Base-by-base conservation (phyloP, 2,113 vertebrate species). In the Heterotis niloticus region DNA sequence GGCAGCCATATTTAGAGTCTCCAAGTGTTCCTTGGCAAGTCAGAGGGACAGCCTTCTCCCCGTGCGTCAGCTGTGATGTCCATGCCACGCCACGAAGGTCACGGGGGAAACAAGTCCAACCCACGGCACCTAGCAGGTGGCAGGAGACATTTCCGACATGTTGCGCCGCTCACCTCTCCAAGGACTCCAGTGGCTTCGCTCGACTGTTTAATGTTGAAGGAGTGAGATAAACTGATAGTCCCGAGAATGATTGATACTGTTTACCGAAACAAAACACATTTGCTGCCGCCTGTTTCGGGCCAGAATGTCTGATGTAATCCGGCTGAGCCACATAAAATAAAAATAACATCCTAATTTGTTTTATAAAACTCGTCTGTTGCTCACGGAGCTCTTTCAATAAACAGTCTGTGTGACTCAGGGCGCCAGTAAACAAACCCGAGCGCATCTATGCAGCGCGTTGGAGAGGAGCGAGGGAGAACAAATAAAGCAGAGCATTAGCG, bases 351-450 rank as follows among this genome's bases (percentile, higher is more conserved):
- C 72, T 81, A 75, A 65, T 78, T 75, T 57, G 44, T 82, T 84
- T 80, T 66, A 72, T 51, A 81, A 78, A 80, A 75, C 78, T 82
- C 78, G 70, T 83, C 81, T 84, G 82, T 81, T 81, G 80, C 79
- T 78, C n/a, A 51, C 60, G 54, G 79, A 79, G 75, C 44, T 64
- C 52, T 81, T 80, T 82, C 64, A 77, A 76, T 73, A 83, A 83
- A 79, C 44, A 78, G 69, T 73, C 79, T 44, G 75, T 7, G 34
- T 52, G 75, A 82, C 67, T 72, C 73, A 70, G 20, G 64, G 52
- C 76, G 66, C 59, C 56, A 77, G 79, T 83, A 84, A 83, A 79
- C 81, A 84, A 77, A 83, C 44, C 57, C 29, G 75, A 73, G 59
- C 18, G 70, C 72, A 67, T 75, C 62, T 56, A 67, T 57, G 65